These are phyloP conservation scores for Falco naumanni DNA, from an alignment of 2,797 vertebrate genomes.

Conservation along the genomic window DNA sequence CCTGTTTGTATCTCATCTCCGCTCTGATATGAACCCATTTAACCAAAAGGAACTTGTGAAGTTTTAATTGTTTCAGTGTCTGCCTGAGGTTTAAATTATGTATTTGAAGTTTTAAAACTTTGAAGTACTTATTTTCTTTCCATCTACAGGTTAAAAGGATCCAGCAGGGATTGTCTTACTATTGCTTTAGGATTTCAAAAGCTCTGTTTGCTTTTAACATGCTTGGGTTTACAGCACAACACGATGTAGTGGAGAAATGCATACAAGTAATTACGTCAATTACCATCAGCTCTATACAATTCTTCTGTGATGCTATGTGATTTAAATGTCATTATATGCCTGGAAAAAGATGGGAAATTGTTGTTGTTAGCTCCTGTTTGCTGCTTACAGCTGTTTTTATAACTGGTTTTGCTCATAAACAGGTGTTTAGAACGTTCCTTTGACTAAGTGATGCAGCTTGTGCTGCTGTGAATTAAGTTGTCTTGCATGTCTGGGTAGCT, in stretches of 20 bases:
- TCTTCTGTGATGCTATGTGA: constrained; percentile 69
- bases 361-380: constrained; percentile 70
- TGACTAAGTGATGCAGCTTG: constrained; percentile 45
- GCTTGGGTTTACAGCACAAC: constrained; percentile 63
- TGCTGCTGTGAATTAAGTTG: constrained; percentile 63
- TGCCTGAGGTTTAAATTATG: constrained; percentile 39
- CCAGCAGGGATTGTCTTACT: constrained; percentile 31
- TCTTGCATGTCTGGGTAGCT: constrained; percentile 41
- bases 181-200: constrained; percentile 66
- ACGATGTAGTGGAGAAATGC: constrained; percentile 78
- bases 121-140: constrained; percentile 49
- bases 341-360: constrained; percentile 73
- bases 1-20: background rate
- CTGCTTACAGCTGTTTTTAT: constrained; percentile 79
- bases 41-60: background rate
- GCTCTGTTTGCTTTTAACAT: constrained; percentile 75
- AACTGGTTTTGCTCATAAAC: constrained; percentile 84
- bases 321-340: constrained; percentile 75
- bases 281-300: constrained; percentile 73
- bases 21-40: background rate
- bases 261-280: constrained; percentile 77
- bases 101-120: constrained; percentile 62
- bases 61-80: constrained; percentile 48
- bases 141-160: constrained; percentile 57
- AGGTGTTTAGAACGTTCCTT: constrained; percentile 79